These are phyloP conservation scores for Torymus texanus DNA, from an alignment of 2,888 invertebrate species.

Conservation along the genomic window DNA sequence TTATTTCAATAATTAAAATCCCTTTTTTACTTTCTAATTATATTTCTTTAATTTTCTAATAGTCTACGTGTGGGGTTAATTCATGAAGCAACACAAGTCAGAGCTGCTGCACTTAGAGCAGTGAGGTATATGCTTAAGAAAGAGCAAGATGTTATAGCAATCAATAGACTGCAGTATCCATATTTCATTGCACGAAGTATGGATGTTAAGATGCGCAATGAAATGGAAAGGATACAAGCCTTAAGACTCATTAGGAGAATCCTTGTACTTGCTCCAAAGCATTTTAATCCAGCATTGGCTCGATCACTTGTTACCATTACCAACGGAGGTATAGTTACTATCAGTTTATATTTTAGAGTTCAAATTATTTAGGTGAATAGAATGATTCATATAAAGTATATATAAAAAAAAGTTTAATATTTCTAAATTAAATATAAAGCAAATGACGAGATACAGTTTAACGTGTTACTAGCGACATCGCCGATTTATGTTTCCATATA, in stretches of 20 bases:
- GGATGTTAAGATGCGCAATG: conserved; percentile 92
- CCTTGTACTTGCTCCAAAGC: conserved; percentile 80
- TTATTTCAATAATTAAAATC: too few species aligned
- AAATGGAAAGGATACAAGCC: conserved; percentile 94
- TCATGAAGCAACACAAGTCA: conserved; percentile 91
- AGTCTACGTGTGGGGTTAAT: conserved; percentile 91
- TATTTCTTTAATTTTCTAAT: conserved; percentile 63
- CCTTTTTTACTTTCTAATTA: too few species aligned
- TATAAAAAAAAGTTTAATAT: too few species aligned
- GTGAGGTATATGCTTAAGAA: conserved; percentile 89
- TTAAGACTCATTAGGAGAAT: conserved; percentile 88
- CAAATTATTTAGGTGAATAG: too few species aligned
- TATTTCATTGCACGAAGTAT: conserved; percentile 91
- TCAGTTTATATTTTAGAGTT: too few species aligned
- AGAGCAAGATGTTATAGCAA: conserved; percentile 85
- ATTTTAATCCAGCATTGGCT: conserved; percentile 85
- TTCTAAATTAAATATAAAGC: too few species aligned
- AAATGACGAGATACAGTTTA: too few species aligned
- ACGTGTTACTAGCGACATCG: too few species aligned
- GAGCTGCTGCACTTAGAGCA: conserved; percentile 91
- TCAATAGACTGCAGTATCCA: conserved; percentile 89
- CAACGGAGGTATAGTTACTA: conserved; percentile 79
- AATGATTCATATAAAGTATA: too few species aligned
- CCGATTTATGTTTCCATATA: too few species aligned
- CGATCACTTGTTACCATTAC: conserved; percentile 89